phyloP scores from a whole-genome alignment of 1,140 invertebrate genomes.

The Apocrypta bakeri region DNA sequence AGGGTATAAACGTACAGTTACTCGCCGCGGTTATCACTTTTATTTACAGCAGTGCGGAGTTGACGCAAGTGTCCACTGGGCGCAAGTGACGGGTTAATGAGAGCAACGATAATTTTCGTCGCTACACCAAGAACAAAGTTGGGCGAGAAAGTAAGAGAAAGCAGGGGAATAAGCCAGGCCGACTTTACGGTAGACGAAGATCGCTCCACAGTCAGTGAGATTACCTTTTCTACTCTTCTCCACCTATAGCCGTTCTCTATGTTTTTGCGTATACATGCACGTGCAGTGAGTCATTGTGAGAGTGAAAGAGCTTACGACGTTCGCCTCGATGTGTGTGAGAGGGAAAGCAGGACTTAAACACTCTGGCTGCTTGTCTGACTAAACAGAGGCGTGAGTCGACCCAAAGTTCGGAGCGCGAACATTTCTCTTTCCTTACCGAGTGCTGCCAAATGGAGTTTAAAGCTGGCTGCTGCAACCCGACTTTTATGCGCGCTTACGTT shows the following conservation, averaged over 20 bases:
- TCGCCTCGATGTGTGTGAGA: not conserved
- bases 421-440: conserved; percentile 3
- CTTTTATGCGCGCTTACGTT: conserved; percentile 24
- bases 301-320: not conserved
- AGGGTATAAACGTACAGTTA: not conserved
- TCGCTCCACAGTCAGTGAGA: not conserved
- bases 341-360: conserved; percentile 4
- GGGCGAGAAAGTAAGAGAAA: not conserved
- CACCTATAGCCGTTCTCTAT: not conserved
- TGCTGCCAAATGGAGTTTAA: not conserved
- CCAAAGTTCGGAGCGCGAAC: conserved; percentile 31
- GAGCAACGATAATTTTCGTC: not conserved
- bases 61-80: not conserved
- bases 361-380: not conserved
- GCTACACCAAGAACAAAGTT: not conserved
- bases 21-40: not conserved
- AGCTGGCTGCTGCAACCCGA: not conserved
- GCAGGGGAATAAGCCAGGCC: not conserved
- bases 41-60: not conserved
- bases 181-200: not conserved
- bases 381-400: not conserved
- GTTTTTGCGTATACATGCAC: not conserved
- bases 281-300: not conserved
- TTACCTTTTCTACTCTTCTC: not conserved
- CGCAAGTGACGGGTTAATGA: not conserved